These are phyloP conservation scores for Fabriciana adippe DNA, from an alignment of 2,888 invertebrate genomes.

Conservation along the genomic window DNA sequence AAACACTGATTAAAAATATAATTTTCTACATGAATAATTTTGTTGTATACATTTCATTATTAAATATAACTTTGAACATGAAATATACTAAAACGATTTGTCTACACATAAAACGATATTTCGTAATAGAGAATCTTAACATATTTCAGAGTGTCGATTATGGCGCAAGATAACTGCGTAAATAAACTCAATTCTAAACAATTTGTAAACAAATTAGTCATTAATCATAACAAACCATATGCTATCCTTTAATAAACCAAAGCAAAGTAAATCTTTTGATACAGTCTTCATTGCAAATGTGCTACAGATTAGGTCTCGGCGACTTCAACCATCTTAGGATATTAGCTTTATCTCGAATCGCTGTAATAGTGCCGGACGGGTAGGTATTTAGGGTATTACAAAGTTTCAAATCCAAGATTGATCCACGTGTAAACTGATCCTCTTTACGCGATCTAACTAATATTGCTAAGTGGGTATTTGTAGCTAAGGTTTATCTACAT, in stretches of 20 bases:
- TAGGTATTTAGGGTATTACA: conserved; percentile 11
- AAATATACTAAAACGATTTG: background rate
- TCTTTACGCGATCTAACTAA: conserved; percentile 1
- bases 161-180: conserved; percentile 15
- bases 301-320: conserved; percentile 12
- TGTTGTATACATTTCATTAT: too few relatives aligned
- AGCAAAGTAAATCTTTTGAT: conserved; percentile 9
- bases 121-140: conserved; percentile 9
- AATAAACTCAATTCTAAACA: conserved; percentile 16
- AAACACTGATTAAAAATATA: background rate
- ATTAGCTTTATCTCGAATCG: conserved; percentile 13
- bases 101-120: conserved; percentile 3
- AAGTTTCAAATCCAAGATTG: conserved; percentile 18
- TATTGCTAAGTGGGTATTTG: background rate
- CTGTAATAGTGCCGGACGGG: conserved; percentile 16
- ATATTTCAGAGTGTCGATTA: conserved; percentile 1
- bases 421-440: conserved; percentile 11
- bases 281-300: background rate
- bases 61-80: background rate
- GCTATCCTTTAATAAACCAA: conserved; percentile 13
- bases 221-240: background rate
- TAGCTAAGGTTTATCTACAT: background rate
- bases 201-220: conserved; percentile 17
- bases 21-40: background rate
- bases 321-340: conserved; percentile 10